These are phyloP conservation scores for Meloidogyne chitwoodi DNA, from an alignment of 1,140 invertebrate genomes.

Conservation along the genomic window DNA sequence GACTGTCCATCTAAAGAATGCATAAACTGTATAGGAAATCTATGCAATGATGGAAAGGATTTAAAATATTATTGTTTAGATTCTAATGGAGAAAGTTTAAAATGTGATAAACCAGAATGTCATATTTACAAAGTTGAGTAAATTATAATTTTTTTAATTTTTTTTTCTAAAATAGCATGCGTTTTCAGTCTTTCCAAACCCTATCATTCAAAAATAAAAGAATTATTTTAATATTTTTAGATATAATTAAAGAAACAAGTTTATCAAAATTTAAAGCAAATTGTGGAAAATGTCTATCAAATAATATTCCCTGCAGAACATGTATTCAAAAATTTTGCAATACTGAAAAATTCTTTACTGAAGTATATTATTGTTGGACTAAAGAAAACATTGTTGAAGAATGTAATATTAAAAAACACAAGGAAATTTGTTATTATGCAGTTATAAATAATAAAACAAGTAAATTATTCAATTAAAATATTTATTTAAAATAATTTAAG, in stretches of 20 bases:
- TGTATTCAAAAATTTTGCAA: neutral
- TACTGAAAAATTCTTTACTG: neutral
- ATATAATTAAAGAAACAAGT: too few species aligned
- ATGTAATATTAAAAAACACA: neutral
- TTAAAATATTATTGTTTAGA: neutral
- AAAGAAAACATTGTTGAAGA: neutral
- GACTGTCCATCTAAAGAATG: neutral
- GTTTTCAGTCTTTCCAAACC: too few species aligned
- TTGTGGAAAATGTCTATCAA: too few species aligned
- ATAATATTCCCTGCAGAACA: neutral
- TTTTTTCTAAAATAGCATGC: too few species aligned
- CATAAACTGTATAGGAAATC: neutral
- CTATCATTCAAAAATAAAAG: too few species aligned
- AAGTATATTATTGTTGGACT: neutral
- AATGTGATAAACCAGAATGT: too few species aligned
- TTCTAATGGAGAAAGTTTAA: neutral
- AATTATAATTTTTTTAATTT: too few species aligned
- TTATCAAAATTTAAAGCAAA: too few species aligned
- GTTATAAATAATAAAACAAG: neutral
- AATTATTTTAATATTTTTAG: too few species aligned
- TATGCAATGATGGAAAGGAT: neutral
- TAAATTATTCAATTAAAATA: too few species aligned
- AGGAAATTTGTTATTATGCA: neutral
- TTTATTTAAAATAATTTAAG: too few species aligned
- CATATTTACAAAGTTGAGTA: too few species aligned